phyloP scores from a whole-genome alignment of 2,797 vertebrate genomes.

The Sebastes vulpes region DNA sequence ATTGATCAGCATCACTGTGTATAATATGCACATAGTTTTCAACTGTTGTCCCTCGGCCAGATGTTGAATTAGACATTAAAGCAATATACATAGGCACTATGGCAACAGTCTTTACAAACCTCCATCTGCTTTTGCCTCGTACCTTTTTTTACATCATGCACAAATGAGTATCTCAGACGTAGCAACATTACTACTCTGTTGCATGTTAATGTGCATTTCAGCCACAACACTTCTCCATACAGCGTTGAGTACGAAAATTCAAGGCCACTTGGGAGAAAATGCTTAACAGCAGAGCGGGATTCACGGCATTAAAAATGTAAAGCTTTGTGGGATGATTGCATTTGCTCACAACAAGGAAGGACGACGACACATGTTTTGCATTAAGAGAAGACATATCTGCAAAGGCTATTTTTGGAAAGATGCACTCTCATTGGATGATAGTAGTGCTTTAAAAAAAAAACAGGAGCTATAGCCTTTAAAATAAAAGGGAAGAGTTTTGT shows the following conservation, averaged over 20 bases:
- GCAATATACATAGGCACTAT: neutral
- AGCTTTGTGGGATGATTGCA: conserved; percentile 41
- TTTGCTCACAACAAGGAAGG: conserved; percentile 32
- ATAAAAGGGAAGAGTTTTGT: neutral
- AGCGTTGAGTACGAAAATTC: neutral
- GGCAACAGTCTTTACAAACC: neutral
- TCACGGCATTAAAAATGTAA: conserved; percentile 69
- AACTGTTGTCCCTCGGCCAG: neutral
- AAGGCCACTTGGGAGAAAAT: neutral
- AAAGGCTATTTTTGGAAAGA: conserved; percentile 24
- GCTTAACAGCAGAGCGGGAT: conserved; percentile 28
- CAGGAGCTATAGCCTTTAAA: neutral
- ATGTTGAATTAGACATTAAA: conserved; percentile 12
- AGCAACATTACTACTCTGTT: neutral
- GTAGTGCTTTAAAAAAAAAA: neutral
- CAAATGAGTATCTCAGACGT: neutral
- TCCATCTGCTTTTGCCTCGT: neutral
- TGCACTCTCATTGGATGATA: neutral
- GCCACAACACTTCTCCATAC: neutral
- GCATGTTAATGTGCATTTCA: neutral
- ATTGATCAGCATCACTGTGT: neutral
- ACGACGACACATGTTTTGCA: conserved; percentile 46
- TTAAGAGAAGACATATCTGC: conserved; percentile 9
- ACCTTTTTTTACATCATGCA: neutral
- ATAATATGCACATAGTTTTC: neutral